phyloP scores from a whole-genome alignment of 1,140 invertebrate genomes.

The Agraylea sexmaculata region DNA sequence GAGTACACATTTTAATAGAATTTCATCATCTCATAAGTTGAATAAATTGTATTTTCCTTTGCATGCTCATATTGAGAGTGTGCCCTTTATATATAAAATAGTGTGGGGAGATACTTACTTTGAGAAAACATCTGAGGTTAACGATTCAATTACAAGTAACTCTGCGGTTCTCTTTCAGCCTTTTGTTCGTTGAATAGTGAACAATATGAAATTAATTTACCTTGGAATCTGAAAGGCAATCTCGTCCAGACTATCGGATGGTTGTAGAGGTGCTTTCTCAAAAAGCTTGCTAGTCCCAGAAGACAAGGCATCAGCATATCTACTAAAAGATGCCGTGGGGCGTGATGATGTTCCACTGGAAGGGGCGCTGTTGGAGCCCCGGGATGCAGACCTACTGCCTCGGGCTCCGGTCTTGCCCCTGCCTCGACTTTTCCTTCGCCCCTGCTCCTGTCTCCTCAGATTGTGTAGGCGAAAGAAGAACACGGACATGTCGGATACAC shows the following conservation, averaged over 20 bases:
- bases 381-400: slow-evolving; percentile 65
- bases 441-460: slow-evolving; percentile 69
- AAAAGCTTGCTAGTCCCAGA: slow-evolving; percentile 64
- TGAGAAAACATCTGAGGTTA: too few species aligned
- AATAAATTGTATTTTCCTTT: too few species aligned
- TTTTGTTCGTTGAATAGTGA: too few species aligned
- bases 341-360: slow-evolving; percentile 30
- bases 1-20: too few species aligned
- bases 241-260: slow-evolving; percentile 79
- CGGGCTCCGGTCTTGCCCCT: slow-evolving; percentile 42
- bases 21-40: too few species aligned
- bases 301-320: slow-evolving; percentile 11
- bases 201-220: too few species aligned
- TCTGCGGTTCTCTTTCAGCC: too few species aligned
- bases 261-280: slow-evolving; percentile 68
- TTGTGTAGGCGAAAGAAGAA: slow-evolving; percentile 91
- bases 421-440: slow-evolving; percentile 37
- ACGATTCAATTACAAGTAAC: too few species aligned
- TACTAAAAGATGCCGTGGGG: neutral
- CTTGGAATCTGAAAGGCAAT: slow-evolving; percentile 85
- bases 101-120: too few species aligned
- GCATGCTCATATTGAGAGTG: too few species aligned
- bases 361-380: slow-evolving; percentile 56
- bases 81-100: too few species aligned
- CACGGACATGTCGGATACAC: slow-evolving; percentile 76